Evolutionary conservation across 2,888 invertebrate species (phyloP), one percentile per base, ranked within the genome.

Genomic region (Phyllotreta cruciferae): DNA sequence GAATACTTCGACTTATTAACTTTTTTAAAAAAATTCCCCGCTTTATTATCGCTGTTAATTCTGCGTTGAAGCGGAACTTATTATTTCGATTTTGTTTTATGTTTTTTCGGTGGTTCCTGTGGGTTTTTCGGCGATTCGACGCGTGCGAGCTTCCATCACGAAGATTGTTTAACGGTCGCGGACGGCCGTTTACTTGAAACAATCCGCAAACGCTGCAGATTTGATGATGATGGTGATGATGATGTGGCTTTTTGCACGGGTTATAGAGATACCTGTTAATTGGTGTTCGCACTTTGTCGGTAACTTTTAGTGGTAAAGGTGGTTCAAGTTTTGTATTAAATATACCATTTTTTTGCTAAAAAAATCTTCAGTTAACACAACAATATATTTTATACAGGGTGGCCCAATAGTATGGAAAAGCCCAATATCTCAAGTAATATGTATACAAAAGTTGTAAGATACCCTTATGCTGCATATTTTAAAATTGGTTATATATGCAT

Each of bases 11-110:
- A 62, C 52, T 55, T 60, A 50, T 56, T 55, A 56, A 53, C 56
- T 52, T 60, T 24, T 24, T 60, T 9, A 56, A 64, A 63, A 58
- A 63, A 63, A 60, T 57, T 60, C 49, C 54, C 63, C 42, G 37
- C 54, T 63, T 65, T 58, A 62, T 65, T 60, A 55, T 55, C 57
- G 61, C 61, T 41, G 61, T 64, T 62, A 58, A 64, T 57, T 47
- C 44, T 55, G 50, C 45, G 41, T 63, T 56, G 42, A 45, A 56
- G 50, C 66, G 53, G 56, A 63, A 47, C 58, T 63, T 63, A 57
- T 63, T 63, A 52, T 62, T 56, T 52, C 24, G 62, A 42, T 45
- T 44, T 37, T 10, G 11, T 49, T 55, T 56, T 56, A n/a, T n/a
- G n/a, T 55, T 60, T 44, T 37, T 13, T 14, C 42, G 52, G 60